A percentile compares a stretch with the other conserved stretches of the same genome.
These are phyloP conservation scores for Sinhomidia bicolor DNA, from an alignment of 2,888 invertebrate species.

Conservation along the genomic window DNA sequence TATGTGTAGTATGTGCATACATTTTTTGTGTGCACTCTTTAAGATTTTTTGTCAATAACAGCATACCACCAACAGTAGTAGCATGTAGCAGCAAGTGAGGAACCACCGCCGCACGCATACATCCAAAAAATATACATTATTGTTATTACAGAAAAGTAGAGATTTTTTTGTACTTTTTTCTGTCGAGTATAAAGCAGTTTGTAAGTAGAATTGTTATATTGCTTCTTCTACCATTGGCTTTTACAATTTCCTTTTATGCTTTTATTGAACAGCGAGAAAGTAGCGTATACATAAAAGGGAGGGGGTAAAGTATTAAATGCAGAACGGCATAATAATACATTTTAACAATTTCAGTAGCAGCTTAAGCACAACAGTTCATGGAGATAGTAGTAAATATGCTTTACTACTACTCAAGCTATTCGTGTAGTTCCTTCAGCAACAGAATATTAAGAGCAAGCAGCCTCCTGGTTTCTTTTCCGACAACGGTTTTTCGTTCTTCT, in stretches of 20 bases:
- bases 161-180: too few species aligned
- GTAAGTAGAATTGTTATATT: background rate
- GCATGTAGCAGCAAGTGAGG: too few species aligned
- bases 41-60: background rate
- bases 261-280: slow-evolving; percentile 4
- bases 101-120: too few species aligned
- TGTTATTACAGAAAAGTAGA: too few species aligned
- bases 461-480: slow-evolving; percentile 65
- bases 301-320: slow-evolving; percentile 34
- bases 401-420: background rate
- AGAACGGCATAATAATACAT: slow-evolving; percentile 25
- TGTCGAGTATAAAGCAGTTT: too few species aligned
- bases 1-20: background rate
- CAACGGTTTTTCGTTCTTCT: slow-evolving; percentile 39
- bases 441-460: slow-evolving; percentile 3
- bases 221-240: background rate
- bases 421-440: background rate
- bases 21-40: background rate
- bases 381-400: background rate
- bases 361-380: background rate
- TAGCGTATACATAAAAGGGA: slow-evolving; percentile 18
- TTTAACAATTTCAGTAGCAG: slow-evolving; percentile 9
- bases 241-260: slow-evolving; percentile 13
- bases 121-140: too few species aligned
- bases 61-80: background rate